Evolutionary conservation across 2,797 vertebrate species (phyloP).

Genomic region (Ataeniobius toweri): DNA sequence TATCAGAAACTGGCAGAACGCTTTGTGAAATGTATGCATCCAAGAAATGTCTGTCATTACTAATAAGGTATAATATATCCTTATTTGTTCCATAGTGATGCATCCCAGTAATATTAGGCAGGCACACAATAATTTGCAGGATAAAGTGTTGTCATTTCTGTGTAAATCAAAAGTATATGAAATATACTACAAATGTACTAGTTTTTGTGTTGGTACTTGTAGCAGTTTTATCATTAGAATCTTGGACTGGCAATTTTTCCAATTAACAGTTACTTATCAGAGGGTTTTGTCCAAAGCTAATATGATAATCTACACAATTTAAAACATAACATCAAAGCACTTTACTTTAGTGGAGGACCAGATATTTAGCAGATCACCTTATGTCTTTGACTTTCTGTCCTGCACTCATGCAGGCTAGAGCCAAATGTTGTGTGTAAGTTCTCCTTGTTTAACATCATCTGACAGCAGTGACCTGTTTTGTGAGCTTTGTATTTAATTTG

Average conservation of each 20-base stretch:
- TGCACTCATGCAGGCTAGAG: neutral
- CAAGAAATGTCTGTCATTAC: neutral
- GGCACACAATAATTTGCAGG: neutral
- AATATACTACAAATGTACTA: no score
- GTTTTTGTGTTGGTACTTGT: no score
- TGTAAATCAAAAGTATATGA: neutral
- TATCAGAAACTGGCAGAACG: neutral
- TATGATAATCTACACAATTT: neutral
- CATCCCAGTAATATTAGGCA: neutral
- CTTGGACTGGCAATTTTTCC: neutral
- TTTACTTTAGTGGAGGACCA: neutral
- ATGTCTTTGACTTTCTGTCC: neutral
- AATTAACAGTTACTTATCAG: neutral
- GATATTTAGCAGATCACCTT: neutral
- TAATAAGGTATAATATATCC: no score
- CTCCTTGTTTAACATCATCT: constrained; percentile 46
- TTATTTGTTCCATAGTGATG: neutral
- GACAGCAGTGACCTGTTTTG: constrained; percentile 50
- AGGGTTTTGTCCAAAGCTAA: neutral
- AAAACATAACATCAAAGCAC: neutral
- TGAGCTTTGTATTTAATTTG: constrained; percentile 42
- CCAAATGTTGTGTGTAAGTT: constrained; percentile 27
- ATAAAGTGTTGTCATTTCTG: neutral
- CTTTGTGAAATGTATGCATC: neutral
- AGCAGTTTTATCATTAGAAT: neutral